Percentiles rank a stretch among this genome's conserved stretches.
These are phyloP conservation scores for Trichogramma pretiosum DNA, from an alignment of 1,140 invertebrate species.

Conservation along the genomic window DNA sequence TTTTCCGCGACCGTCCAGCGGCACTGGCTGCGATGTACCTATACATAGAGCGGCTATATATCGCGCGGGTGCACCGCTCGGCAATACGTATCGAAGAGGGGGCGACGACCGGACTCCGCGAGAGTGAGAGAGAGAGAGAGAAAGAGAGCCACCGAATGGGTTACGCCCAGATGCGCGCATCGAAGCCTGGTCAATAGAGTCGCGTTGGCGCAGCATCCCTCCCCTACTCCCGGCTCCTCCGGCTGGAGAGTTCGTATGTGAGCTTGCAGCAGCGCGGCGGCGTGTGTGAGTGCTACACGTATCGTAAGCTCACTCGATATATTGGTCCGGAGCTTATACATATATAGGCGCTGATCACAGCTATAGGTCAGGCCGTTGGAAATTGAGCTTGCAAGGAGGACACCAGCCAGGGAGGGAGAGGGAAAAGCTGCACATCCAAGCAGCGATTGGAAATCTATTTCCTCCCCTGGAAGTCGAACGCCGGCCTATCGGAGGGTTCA, in stretches of 20 bases:
- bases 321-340: neutral
- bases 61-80: conserved; percentile 25
- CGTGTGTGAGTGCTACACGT: too few species aligned
- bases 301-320: neutral
- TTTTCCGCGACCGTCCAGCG: too few species aligned
- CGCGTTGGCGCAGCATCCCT: conserved; percentile 25
- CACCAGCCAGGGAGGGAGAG: conserved; percentile 28
- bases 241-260: too few species aligned
- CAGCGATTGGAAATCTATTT: conserved; percentile 49
- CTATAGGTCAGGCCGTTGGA: too few species aligned
- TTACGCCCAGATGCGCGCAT: conserved; percentile 49
- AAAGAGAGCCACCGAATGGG: conserved; percentile 39
- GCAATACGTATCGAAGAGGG: conserved; percentile 5
- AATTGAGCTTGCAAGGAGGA: too few species aligned
- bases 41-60: too few species aligned
- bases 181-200: conserved; percentile 46
- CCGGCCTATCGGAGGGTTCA: conserved; percentile 47
- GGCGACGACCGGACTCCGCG: neutral
- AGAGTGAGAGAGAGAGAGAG: conserved; percentile 22
- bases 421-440: conserved; percentile 10
- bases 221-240: conserved; percentile 17
- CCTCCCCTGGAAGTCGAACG: conserved; percentile 45
- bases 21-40: too few species aligned
- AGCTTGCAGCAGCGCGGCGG: too few species aligned
- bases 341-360: conserved; percentile 6